These are phyloP conservation scores for Grallaria varia DNA, from an alignment of 2,113 vertebrate species.

Conservation along the genomic window DNA sequence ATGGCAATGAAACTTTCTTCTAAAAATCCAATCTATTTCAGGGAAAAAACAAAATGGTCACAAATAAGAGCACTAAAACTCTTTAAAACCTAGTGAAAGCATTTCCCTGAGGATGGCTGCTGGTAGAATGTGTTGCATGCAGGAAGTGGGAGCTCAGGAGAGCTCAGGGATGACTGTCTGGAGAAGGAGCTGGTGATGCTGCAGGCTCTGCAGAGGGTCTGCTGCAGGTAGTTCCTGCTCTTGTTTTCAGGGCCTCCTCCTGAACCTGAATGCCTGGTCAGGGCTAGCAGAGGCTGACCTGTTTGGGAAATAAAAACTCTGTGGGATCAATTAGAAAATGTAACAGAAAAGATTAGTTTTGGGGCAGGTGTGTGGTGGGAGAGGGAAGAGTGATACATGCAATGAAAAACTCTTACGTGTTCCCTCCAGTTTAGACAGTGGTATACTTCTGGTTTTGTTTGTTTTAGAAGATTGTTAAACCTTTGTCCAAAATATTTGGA, in stretches of 20 bases:
- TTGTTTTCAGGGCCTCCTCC: not conserved
- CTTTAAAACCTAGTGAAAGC: not conserved
- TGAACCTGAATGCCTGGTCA: not conserved
- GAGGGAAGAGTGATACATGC: not conserved
- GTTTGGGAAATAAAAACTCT: not conserved
- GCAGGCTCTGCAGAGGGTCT: too few relatives aligned
- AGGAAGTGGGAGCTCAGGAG: not conserved
- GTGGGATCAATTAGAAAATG: not conserved
- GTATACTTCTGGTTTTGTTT: not conserved
- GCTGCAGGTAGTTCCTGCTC: not conserved
- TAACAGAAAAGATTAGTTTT: not conserved
- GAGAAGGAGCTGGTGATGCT: fast-evolving
- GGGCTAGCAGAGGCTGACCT: not conserved
- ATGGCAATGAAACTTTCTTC: slow-evolving; percentile 40
- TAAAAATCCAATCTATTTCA: not conserved
- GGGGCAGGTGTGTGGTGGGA: fast-evolving
- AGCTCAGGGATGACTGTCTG: fast-evolving
- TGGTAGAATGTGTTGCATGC: not conserved
- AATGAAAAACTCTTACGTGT: not conserved
- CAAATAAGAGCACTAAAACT: not conserved
- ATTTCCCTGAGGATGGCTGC: not conserved
- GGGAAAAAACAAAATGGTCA: not conserved
- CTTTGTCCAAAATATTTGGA: not conserved
- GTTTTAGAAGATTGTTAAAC: fast-evolving
- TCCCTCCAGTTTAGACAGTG: not conserved